phyloP scores from a whole-genome alignment of 2,888 invertebrate genomes.

The Sepiola atlantica region DNA sequence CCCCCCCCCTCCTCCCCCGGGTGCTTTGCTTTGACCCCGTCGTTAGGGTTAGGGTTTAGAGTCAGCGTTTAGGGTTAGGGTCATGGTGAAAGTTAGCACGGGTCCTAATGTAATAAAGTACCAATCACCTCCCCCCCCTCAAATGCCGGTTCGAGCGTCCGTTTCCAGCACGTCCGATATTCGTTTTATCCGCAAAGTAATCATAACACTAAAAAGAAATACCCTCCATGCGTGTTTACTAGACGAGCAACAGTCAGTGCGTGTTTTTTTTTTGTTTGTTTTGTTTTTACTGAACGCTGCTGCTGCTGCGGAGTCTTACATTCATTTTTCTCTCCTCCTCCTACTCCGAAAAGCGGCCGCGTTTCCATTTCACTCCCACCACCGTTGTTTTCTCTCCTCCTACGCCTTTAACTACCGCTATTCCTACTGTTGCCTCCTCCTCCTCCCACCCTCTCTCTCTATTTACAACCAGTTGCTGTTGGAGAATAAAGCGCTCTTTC shows the following conservation, averaged over 20 bases:
- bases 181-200: background rate
- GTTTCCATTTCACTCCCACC: background rate
- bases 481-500: background rate
- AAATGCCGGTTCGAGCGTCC: no score
- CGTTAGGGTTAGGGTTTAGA: no score
- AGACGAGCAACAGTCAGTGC: background rate
- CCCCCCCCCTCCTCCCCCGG: no score
- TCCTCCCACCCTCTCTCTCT: background rate
- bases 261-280: no score
- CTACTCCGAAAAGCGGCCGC: background rate
- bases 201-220: background rate
- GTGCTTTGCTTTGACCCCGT: no score
- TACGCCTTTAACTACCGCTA: background rate
- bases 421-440: background rate
- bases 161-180: no score
- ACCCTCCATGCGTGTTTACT: background rate
- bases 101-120: no score
- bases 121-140: no score
- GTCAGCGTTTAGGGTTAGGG: no score
- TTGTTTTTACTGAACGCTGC: no score
- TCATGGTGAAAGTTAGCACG: no score
- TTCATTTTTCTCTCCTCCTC: background rate
- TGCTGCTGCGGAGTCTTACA: background rate
- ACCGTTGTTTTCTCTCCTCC: background rate
- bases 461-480: background rate